Evolutionary conservation across 2,888 invertebrate genomes (phyloP), one percentile per base, ranked within the genome.

Genomic region (Euclidia mi): DNA sequence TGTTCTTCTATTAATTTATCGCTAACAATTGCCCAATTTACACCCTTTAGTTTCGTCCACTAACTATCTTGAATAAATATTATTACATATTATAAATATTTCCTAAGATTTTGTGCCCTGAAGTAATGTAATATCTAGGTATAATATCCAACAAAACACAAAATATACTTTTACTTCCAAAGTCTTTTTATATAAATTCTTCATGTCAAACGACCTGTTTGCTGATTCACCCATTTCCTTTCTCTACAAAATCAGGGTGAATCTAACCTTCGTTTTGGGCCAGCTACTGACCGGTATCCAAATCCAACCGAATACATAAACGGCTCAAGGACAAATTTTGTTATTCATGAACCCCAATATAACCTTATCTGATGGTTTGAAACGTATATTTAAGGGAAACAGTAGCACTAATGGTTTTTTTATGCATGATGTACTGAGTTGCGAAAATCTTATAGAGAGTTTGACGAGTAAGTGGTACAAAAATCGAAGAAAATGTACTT

Each of bases 311-410:
- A 20, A 55, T 43, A 56, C 61, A 57, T 75, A 84, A 79, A 74
- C 79, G 73, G 86, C 90, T 92, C 90, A 92, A 91, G 93, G 92
- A 63, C 72, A 65, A 46, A 82, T 84, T 88, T 87, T 81, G 84
- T 82, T 88, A 90, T 89, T 89, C 89, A 88, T 84, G 85, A 84
- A 75, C 75, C 75, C 81, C 82, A 81, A 85, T 85, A 76, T 56
- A 50, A 68, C 28, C 66, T 90, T 91, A 92, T 92, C 92, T 82
- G 91, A 90, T 91, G 72, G 82, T 59, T 61, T 59, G 60, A 53
- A 72, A 65, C 45, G 61, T 66, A 69, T 79, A 67, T 55, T 70
- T 76, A 74, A 65, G 59, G 67, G 71, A 42, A 64, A 68, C 60
- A 51, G 48, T 63, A 52, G 60, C 71, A 73, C 65, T 55, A 74